Conservation (phyloP, 2,888 invertebrate species). For the Scaeva pyrastri region DNA sequence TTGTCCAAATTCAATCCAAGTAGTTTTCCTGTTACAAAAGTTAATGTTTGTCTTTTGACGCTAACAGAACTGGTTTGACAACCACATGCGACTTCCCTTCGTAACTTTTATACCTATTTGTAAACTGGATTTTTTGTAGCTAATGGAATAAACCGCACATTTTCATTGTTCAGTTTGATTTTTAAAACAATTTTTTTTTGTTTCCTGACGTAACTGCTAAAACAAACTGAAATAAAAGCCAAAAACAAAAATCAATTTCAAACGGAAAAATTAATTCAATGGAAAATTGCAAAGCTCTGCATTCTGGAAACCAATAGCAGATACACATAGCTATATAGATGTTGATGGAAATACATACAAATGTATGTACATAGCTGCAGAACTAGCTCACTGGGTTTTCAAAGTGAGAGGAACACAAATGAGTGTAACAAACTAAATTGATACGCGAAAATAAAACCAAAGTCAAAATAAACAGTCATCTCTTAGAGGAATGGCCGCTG, state of each 20-base stretch:
- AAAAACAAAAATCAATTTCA: conserved; percentile 67
- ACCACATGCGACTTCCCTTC: conserved; percentile 28
- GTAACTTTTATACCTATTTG: conserved; percentile 56
- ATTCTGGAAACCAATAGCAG: conserved; percentile 50
- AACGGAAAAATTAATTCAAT: conserved; percentile 73
- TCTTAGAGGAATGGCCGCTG: conserved; percentile 9
- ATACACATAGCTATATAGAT: conserved; percentile 33
- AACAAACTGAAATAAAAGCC: conserved; percentile 59
- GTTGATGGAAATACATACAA: too few relatives aligned
- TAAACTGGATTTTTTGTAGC: conserved; percentile 12
- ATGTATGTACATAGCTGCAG: too few relatives aligned
- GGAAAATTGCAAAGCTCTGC: conserved; percentile 74
- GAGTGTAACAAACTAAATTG: conserved; percentile 21
- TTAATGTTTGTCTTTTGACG: conserved; percentile 23
- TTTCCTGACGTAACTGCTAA: conserved; percentile 52
- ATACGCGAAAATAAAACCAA: conserved; percentile 47
- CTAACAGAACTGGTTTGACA: conserved; percentile 54
- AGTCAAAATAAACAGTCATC: conserved; percentile 36
- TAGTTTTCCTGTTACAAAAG: conserved; percentile 34
- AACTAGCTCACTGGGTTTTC: conserved; percentile 50
- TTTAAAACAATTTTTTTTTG: conserved; percentile 18
- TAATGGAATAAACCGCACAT: conserved; percentile 47
- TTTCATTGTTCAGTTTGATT: conserved; percentile 36
- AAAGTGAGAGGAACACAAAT: conserved; percentile 27
- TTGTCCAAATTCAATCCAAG: conserved; percentile 22